These are phyloP conservation scores for Megalonaias nervosa DNA, from an alignment of 1,140 invertebrate species.

Conservation along the genomic window DNA sequence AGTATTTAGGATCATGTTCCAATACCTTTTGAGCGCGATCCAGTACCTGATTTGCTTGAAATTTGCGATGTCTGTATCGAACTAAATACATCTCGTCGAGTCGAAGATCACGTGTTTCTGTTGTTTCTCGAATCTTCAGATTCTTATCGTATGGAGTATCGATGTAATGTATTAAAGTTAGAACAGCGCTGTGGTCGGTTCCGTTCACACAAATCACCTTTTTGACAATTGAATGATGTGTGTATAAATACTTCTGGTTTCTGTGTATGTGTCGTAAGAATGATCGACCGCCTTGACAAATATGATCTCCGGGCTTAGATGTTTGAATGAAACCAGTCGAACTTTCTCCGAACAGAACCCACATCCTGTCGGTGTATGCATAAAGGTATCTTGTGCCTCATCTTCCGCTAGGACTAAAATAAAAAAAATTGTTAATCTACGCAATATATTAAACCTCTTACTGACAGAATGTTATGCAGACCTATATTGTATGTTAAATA, in stretches of 20 bases:
- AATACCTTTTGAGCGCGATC: conserved; percentile 1
- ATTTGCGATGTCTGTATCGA: conserved; percentile 4
- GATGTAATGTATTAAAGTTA: conserved; percentile 9
- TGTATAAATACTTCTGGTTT: neutral
- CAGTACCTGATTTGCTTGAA: neutral
- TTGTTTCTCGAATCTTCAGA: conserved; percentile 5
- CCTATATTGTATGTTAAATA: no score
- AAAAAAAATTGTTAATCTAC: no score
- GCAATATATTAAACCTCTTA: no score
- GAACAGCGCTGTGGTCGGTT: neutral
- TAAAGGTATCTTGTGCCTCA: no score
- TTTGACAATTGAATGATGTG: conserved; percentile 15
- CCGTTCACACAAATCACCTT: neutral
- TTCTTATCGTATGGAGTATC: conserved; percentile 4
- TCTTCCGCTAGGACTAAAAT: no score
- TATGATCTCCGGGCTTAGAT: conserved; percentile 3
- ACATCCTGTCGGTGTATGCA: neutral
- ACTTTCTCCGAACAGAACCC: neutral
- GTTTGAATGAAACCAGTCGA: neutral
- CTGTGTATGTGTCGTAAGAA: neutral
- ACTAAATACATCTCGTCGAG: conserved; percentile 12
- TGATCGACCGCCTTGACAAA: neutral
- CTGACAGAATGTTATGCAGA: no score
- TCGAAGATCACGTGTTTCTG: neutral
- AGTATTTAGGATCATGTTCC: conserved; percentile 1